Percentiles rank a stretch among this genome's conserved stretches.
Evolutionary conservation across 2,888 invertebrate genomes (phyloP).

Genomic region (Choreutis nemorana): DNA sequence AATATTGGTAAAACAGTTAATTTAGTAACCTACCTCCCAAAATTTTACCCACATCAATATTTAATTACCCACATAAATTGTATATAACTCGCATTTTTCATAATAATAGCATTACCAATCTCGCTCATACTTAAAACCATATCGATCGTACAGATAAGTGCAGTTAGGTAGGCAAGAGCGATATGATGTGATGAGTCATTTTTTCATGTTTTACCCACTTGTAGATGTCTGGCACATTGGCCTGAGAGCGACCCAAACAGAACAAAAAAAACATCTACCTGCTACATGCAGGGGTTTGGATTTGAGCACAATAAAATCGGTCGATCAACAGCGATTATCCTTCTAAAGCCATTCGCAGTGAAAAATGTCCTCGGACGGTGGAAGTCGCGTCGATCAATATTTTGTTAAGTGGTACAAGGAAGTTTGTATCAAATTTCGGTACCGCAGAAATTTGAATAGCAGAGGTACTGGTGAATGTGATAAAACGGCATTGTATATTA

Average conservation of each 20-base stretch:
- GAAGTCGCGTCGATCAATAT: constrained; percentile 56
- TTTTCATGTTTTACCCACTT: too few species aligned
- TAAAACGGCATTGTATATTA: constrained; percentile 14
- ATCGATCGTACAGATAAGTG: too few species aligned
- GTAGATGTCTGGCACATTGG: too few species aligned
- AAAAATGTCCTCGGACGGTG: constrained; percentile 39
- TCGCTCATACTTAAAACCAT: too few species aligned
- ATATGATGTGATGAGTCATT: too few species aligned
- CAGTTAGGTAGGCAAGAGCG: too few species aligned
- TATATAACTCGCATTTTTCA: too few species aligned
- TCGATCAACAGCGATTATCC: constrained; percentile 46
- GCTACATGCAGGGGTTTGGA: constrained; percentile 35
- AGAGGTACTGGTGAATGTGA: constrained; percentile 4
- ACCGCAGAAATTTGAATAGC: constrained; percentile 42
- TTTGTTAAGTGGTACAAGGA: constrained; percentile 43
- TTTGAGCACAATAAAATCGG: constrained; percentile 37
- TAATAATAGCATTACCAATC: too few species aligned
- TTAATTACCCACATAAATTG: too few species aligned
- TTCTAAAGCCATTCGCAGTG: constrained; percentile 24
- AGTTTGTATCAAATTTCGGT: constrained; percentile 37
- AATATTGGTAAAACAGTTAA: too few species aligned
- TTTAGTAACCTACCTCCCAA: too few species aligned
- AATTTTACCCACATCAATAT: too few species aligned
- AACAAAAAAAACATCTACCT: constrained; percentile 58
- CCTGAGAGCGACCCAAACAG: constrained; percentile 43